These are phyloP conservation scores for Pollenia amentaria DNA, from an alignment of 2,888 invertebrate genomes.

Conservation along the genomic window DNA sequence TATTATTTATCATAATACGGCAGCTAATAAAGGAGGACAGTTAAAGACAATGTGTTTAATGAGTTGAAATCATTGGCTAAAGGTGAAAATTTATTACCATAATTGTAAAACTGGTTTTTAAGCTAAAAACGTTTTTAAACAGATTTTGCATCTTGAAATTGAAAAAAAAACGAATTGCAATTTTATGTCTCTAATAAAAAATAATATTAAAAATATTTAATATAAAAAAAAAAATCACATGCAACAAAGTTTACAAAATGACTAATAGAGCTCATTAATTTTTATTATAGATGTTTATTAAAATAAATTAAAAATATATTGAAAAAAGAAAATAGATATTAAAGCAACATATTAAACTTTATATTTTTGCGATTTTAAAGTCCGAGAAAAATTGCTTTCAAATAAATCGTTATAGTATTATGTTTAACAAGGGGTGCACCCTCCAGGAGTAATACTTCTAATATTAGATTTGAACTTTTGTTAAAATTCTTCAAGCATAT, in stretches of 20 bases:
- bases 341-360: too few species aligned
- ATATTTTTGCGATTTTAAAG: too few species aligned
- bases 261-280: conserved; percentile 38
- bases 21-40: conserved; percentile 74
- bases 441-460: too few species aligned
- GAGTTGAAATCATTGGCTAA: conserved; percentile 58
- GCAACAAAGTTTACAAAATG: neutral
- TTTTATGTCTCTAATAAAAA: conserved; percentile 39
- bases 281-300: conserved; percentile 33
- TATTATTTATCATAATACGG: conserved; percentile 69
- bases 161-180: conserved; percentile 16
- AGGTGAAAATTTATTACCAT: conserved; percentile 61
- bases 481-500: too few species aligned
- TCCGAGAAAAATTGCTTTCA: too few species aligned
- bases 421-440: too few species aligned
- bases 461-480: too few species aligned
- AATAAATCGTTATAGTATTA: too few species aligned
- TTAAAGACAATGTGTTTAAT: conserved; percentile 70
- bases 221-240: neutral
- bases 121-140: conserved; percentile 8
- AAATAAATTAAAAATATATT: conserved; percentile 47
- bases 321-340: neutral
- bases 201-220: neutral
- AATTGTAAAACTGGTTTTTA: conserved; percentile 57
- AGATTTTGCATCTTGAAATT: neutral